Base-by-base conservation (phyloP, 2,888 invertebrate genomes). In the Flexamia atlantica region DNA sequence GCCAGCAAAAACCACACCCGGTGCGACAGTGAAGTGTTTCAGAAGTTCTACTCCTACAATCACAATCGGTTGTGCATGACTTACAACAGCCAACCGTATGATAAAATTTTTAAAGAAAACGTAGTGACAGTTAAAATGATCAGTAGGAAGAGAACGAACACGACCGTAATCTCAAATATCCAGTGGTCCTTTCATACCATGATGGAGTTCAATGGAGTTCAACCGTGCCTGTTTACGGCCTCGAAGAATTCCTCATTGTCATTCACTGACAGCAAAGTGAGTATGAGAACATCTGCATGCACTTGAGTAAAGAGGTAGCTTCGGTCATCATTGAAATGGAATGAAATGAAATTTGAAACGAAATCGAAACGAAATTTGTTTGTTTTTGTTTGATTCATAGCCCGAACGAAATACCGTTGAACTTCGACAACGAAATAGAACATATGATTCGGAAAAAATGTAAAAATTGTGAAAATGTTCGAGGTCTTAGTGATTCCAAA, bases 41-140 rank as follows among this genome's bases (percentile, higher is more conserved):
- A 64, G 30, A 10, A 64, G 28, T 64, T 64, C 17, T 64, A 64
- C 14, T 64, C 50, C 4, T n/a, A 50, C 64, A 14, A 50, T n/a
- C 50, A 53, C 4, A 64, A 64, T 17, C 28, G 64, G 0, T 1
- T 64, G 30, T 64, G 64, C 30, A 64, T 64, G 25, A 64, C 64
- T 30, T 64, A 14, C 25, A 60, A 60, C 14, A 60, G 60, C 14
- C 7, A 23, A 25, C 28, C 5, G 20, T 17, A 28, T 14, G 30
- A 30, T n/a, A 30, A 64, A 4, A 64, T 64, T 12, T 64, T 64
- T 64, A 5, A 28, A 2, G 28, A 28, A 12, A 64, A 64, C n/a
- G 64, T 64, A 5, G 64, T 64, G 1, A 28, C 28, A 14, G 1
- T 30, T 64, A 14, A 5, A 30, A 4, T 5, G 5, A 9, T 28